A percentile compares a stretch with the other conserved stretches of the same genome.
Evolutionary conservation across 2,797 vertebrate species (phyloP).

Genomic region (Mormyrops attenuatus): DNA sequence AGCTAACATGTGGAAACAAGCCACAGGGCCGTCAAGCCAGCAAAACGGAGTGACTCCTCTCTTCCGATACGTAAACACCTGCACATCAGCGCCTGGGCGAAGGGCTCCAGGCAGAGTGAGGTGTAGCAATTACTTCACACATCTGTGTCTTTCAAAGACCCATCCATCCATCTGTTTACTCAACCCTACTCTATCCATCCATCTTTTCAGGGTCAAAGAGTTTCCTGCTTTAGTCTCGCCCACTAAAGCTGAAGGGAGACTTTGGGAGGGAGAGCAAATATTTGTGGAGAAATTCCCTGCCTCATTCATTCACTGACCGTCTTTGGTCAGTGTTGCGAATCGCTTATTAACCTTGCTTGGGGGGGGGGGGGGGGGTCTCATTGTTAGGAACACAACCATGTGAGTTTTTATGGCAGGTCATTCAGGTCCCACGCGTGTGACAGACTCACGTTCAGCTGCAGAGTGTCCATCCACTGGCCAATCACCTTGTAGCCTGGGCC

Average conservation of each 20-base stretch:
- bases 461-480: constrained; percentile 91
- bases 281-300: background rate
- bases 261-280: background rate
- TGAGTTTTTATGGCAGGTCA: background rate
- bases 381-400: background rate
- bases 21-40: background rate
- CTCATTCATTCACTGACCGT: background rate
- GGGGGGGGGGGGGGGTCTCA: too few relatives aligned
- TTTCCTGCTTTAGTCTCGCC: background rate
- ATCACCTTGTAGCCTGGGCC: constrained; percentile 75
- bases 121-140: background rate
- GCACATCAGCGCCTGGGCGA: background rate
- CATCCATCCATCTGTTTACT: background rate
- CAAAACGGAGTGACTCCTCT: background rate
- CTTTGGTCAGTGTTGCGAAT: background rate
- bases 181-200: background rate
- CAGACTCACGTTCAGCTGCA: constrained; percentile 85
- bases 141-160: background rate
- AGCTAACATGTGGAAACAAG: constrained; percentile 6
- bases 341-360: background rate
- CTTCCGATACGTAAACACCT: constrained; percentile 19
- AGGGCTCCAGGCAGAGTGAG: background rate
- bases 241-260: background rate
- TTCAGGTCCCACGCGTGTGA: background rate
- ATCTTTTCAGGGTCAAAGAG: background rate